Percentiles rank a stretch among this genome's conserved stretches.
phyloP scores from a whole-genome alignment of 92 coral and sea anemone genomes.

The Parazoanthus atlanticus region DNA sequence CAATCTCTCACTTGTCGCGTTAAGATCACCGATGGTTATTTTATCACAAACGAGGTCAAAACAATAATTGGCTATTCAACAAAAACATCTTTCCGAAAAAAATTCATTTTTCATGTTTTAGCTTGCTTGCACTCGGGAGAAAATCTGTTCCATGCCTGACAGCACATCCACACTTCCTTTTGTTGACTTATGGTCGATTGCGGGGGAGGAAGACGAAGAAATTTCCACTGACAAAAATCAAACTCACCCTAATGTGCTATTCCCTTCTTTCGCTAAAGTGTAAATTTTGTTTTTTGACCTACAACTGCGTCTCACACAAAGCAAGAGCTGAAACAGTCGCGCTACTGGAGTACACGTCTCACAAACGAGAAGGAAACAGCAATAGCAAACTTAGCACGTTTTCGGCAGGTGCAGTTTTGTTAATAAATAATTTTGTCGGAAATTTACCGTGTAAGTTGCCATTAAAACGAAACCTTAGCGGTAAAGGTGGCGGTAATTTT shows the following conservation, averaged over 20 bases:
- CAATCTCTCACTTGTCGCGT: conserved; percentile 3
- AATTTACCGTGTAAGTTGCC: background rate
- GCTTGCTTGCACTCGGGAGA: background rate
- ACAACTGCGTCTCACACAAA: background rate
- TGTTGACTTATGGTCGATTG: background rate
- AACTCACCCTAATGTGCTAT: background rate
- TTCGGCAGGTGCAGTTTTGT: conserved; percentile 16
- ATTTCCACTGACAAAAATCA: background rate
- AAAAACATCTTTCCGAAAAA: background rate
- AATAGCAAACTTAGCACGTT: background rate
- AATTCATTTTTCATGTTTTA: background rate
- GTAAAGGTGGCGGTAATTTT: background rate
- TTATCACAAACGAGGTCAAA: conserved; percentile 29
- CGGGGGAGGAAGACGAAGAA: background rate
- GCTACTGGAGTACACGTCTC: too few species aligned
- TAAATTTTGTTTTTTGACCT: background rate
- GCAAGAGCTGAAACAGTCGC: background rate
- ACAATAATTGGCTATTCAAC: background rate
- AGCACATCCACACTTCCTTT: background rate
- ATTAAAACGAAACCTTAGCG: conserved; percentile 18
- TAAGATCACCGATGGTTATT: conserved; percentile 20
- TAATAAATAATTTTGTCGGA: conserved; percentile 6
- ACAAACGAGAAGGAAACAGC: background rate
- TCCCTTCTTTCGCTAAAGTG: background rate
- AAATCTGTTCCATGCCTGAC: background rate